A percentile compares a stretch with the other conserved stretches of the same genome.
Evolutionary conservation across 2,888 invertebrate species (phyloP).

Genomic region (Dilophus febrilis): DNA sequence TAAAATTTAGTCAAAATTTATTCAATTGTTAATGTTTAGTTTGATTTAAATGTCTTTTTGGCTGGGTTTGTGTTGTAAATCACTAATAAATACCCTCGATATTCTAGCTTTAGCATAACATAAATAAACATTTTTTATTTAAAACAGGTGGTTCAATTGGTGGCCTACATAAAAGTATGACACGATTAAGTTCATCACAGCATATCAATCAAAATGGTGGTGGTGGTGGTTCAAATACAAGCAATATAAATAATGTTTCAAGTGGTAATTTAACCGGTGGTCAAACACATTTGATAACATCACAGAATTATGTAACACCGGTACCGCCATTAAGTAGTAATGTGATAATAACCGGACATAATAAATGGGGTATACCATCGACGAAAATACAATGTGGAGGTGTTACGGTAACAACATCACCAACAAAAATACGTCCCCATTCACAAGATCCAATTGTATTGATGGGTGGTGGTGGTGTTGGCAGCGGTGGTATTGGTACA

Average conservation of each 20-base stretch:
- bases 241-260: conserved; percentile 13
- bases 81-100: no score
- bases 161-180: conserved; percentile 69
- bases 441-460: conserved; percentile 36
- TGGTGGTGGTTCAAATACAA: no score
- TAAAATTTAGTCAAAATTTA: no score
- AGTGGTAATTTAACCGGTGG: conserved; percentile 13
- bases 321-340: conserved; percentile 32
- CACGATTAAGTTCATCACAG: conserved; percentile 59
- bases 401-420: conserved; percentile 41
- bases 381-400: conserved; percentile 35
- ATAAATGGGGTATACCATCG: conserved; percentile 34
- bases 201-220: conserved; percentile 49
- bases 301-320: conserved; percentile 25
- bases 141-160: conserved; percentile 65
- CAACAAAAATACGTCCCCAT: conserved; percentile 24
- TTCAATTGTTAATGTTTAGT: no score
- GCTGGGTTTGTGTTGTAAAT: no score
- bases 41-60: neutral
- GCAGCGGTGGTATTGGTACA: conserved; percentile 22
- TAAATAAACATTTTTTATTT: no score
- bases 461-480: conserved; percentile 17
- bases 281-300: conserved; percentile 5
- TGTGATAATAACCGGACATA: conserved; percentile 33
- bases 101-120: no score